Conservation (phyloP, 2,888 invertebrate species). For the Eristalis arbustorum region DNA sequence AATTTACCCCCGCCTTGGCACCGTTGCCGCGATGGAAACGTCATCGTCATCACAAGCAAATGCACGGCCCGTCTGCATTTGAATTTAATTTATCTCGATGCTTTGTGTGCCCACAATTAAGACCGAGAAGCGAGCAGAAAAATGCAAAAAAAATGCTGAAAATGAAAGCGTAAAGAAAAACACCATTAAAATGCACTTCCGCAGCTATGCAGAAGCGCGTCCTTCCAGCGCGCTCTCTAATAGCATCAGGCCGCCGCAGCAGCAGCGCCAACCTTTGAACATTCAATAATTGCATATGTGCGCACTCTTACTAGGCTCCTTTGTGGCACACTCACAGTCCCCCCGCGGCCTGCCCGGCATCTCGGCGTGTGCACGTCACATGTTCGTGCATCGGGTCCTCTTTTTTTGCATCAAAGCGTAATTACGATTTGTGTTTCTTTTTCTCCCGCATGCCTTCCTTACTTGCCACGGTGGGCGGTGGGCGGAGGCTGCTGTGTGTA, state of each 20-base stretch:
- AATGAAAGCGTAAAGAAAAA: slow-evolving; percentile 53
- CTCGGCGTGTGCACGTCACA: background rate
- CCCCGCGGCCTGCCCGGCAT: background rate
- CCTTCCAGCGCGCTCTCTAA: slow-evolving; percentile 17
- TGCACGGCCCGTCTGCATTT: slow-evolving; percentile 13
- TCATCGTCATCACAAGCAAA: background rate
- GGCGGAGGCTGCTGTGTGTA: slow-evolving; percentile 38
- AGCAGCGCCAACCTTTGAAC: slow-evolving; percentile 38
- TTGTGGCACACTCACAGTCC: background rate
- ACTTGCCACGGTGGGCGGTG: background rate
- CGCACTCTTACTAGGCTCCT: slow-evolving; percentile 23
- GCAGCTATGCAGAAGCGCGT: slow-evolving; percentile 50
- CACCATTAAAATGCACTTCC: slow-evolving; percentile 68
- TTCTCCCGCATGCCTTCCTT: background rate
- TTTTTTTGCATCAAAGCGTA: slow-evolving; percentile 1
- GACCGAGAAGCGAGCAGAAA: background rate
- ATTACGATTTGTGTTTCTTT: background rate
- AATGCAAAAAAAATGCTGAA: background rate
- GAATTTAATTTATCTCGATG: slow-evolving; percentile 56
- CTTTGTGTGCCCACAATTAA: slow-evolving; percentile 61
- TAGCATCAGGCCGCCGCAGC: slow-evolving; percentile 8
- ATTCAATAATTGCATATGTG: slow-evolving; percentile 55
- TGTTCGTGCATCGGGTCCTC: background rate
- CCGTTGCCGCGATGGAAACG: background rate
- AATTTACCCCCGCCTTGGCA: background rate